These are phyloP conservation scores for Octopus sinensis DNA, from an alignment of 1,140 invertebrate genomes.

Conservation along the genomic window DNA sequence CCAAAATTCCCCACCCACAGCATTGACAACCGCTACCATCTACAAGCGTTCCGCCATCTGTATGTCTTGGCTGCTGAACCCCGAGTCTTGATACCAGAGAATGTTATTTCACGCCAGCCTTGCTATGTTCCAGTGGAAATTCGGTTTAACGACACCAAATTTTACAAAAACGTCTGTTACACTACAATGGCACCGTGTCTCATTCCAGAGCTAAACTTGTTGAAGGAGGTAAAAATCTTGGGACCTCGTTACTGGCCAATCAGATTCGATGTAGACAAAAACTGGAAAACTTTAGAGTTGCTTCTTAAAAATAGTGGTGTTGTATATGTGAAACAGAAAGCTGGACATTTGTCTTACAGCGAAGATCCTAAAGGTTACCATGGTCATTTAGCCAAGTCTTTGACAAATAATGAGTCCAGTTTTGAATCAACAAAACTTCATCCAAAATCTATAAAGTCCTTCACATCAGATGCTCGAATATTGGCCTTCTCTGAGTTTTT, in stretches of 20 bases:
- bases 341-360: conserved; percentile 81
- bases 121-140: conserved; percentile 79
- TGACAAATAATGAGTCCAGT: conserved; percentile 75
- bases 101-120: conserved; percentile 68
- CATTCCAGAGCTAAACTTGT: conserved; percentile 74
- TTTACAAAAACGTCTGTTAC: conserved; percentile 61
- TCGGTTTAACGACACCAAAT: conserved; percentile 56
- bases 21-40: conserved; percentile 91
- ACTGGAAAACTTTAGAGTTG: conserved; percentile 76
- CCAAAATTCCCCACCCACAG: conserved; percentile 95
- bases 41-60: conserved; percentile 91
- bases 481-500: conserved; percentile 66
- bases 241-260: conserved; percentile 87
- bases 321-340: conserved; percentile 82
- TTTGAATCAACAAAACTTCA: conserved; percentile 65
- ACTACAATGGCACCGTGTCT: conserved; percentile 72
- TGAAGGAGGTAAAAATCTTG: conserved; percentile 72
- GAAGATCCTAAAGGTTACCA: conserved; percentile 85
- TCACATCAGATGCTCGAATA: conserved; percentile 62
- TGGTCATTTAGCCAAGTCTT: conserved; percentile 75
- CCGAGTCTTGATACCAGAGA: conserved; percentile 78
- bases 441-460: conserved; percentile 60
- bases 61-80: conserved; percentile 91
- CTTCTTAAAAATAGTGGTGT: conserved; percentile 70
- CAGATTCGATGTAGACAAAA: conserved; percentile 73